These are phyloP conservation scores for Arrhopalites spinosus DNA, from an alignment of 2,888 invertebrate species.

Conservation along the genomic window DNA sequence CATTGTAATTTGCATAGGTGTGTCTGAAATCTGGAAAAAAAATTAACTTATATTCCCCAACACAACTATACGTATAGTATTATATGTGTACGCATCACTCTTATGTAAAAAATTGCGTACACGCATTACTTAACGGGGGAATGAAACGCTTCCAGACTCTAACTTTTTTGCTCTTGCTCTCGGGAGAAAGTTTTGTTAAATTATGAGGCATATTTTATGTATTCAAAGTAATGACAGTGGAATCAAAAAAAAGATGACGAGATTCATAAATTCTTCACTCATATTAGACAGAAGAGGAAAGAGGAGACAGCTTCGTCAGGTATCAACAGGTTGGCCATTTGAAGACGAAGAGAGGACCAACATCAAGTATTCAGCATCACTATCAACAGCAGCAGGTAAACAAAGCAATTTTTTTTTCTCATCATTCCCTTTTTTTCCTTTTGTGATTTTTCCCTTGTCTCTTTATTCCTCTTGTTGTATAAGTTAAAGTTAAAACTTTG, in stretches of 20 bases:
- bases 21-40: too few species aligned
- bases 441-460: too few species aligned
- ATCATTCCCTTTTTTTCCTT: background rate
- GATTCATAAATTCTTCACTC: constrained; percentile 17
- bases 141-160: too few species aligned
- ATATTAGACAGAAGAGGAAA: background rate
- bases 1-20: too few species aligned
- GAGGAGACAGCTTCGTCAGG: background rate
- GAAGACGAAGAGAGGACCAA: background rate
- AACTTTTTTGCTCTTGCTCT: background rate
- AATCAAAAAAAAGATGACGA: constrained; percentile 10
- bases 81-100: too few species aligned
- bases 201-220: background rate
- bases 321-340: background rate
- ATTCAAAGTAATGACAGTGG: background rate
- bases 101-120: too few species aligned
- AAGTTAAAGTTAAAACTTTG: too few species aligned
- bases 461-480: too few species aligned
- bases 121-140: too few species aligned
- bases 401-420: background rate
- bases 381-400: background rate
- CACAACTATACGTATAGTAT: too few species aligned
- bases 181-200: constrained; percentile 14
- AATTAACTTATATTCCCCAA: too few species aligned
- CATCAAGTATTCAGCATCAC: background rate